Base-by-base conservation (phyloP, 2,113 vertebrate genomes). In the Lepus europaeus region DNA sequence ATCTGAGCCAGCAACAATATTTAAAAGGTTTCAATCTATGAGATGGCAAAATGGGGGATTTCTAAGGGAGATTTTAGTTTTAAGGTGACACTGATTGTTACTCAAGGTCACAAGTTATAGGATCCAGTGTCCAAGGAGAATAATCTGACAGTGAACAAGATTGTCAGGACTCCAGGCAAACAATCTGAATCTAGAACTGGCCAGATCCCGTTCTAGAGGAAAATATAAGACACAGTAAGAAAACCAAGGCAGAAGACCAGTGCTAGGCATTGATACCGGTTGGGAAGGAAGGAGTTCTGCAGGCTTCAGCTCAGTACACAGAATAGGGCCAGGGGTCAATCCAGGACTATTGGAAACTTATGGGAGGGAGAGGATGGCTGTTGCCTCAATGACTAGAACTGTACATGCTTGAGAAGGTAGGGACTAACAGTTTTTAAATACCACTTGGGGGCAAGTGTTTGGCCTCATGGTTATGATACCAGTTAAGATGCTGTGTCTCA, bases 1-100 rank as follows among this genome's bases (percentile, higher is more conserved):
- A 82, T 45, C 31, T n/a, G 80, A 92, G 63, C 14, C 78, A 96
- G 61, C 29, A 70, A 49, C 11, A 76, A 45, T 51, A 49, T 31
- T 16, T 82, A 45, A 61, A 36, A 5, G 61, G 29, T 63, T 90
- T 94, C n/a, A 13, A 27, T 89, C 11, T 39, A 20, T 14, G 85
- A 25, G 64, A 7, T 64, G 49, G 49, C 17, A 73, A 16, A 36
- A 45, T 29, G 12, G 23, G 27, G 29, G 16, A 33, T 51, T 36
- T 4, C 56, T 31, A 9, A 20, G 39, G 19, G 31, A 93, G 53
- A 72, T 20, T 6, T n/a, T 23, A 45, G 29, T 85, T 66, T 88
- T 69, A 86, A 68, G 68, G 76, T n/a, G 53, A 89, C 31, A 68
- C 23, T 61, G 51, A 68, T 61, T 79, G n/a, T 20, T 94, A 87